These are phyloP conservation scores for Lepidocyrtinus sp. DNA, from an alignment of 2,888 invertebrate species.

Conservation along the genomic window DNA sequence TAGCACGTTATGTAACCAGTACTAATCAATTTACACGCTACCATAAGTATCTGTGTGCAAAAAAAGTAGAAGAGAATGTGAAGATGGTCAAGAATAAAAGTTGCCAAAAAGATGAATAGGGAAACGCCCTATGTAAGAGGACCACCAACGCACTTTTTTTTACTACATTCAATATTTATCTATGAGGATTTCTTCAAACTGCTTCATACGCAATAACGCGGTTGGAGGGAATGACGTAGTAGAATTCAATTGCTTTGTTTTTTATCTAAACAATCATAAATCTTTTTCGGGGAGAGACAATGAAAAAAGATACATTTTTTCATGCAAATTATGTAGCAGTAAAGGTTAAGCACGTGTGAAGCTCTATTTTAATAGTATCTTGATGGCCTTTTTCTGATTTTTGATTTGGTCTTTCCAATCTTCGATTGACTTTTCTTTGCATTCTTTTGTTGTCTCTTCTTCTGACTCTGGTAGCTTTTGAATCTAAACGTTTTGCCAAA, in stretches of 20 bases:
- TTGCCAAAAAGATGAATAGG: not conserved
- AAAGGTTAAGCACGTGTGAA: too few relatives aligned
- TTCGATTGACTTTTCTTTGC: not conserved
- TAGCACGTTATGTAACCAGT: not conserved
- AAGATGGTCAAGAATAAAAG: not conserved
- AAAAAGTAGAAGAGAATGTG: not conserved
- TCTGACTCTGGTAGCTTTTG: not conserved
- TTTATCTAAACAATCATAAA: not conserved
- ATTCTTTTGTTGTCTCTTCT: not conserved
- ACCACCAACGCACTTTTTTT: conserved; percentile 18
- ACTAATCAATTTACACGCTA: not conserved
- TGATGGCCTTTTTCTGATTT: not conserved
- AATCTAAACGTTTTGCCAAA: not conserved
- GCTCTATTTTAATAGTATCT: not conserved
- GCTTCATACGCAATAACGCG: not conserved
- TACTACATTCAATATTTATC: too few relatives aligned
- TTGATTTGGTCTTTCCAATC: not conserved
- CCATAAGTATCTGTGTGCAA: not conserved
- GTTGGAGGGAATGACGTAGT: not conserved
- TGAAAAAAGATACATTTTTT: not conserved
- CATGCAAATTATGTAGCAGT: not conserved
- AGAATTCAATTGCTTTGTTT: not conserved
- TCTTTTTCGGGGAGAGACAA: not conserved
- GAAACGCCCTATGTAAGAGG: conserved; percentile 8
- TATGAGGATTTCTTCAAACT: not conserved